phyloP scores from a whole-genome alignment of 1,140 invertebrate genomes.

The Drosophila pseudoobscura region DNA sequence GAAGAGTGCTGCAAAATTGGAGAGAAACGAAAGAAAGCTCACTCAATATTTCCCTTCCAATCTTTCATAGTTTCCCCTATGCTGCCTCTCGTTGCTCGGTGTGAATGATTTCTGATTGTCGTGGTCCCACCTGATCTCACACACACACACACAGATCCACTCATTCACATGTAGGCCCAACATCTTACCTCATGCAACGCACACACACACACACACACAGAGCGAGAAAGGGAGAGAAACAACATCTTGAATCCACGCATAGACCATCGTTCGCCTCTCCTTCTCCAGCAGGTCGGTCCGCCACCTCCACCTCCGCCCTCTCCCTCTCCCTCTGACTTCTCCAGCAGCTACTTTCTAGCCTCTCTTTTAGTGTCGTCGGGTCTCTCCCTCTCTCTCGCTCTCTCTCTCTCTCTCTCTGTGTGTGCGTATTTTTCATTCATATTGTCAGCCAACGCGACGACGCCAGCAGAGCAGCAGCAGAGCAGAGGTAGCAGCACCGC shows the following conservation, averaged over 20 bases:
- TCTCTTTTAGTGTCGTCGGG: conserved; percentile 1
- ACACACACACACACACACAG: conserved; percentile 50
- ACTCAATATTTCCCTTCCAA: not conserved
- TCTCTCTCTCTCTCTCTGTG: conserved; percentile 37
- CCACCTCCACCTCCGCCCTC: conserved; percentile 1
- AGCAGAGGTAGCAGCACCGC: conserved; percentile 11
- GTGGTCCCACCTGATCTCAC: conserved; percentile 39
- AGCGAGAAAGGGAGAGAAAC: conserved; percentile 29
- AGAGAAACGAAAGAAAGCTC: no score
- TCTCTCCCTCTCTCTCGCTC: not conserved
- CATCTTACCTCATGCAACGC: conserved; percentile 73
- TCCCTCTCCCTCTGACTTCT: not conserved
- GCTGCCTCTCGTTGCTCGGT: no score
- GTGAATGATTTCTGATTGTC: conserved; percentile 60
- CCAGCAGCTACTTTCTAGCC: conserved; percentile 51
- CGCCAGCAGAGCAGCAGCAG: conserved; percentile 19
- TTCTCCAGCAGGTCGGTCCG: not conserved
- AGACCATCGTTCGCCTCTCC: conserved; percentile 9
- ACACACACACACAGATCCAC: conserved; percentile 40
- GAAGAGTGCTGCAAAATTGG: not conserved
- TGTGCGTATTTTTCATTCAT: conserved; percentile 78
- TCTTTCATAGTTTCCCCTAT: not conserved
- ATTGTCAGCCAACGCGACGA: conserved; percentile 68
- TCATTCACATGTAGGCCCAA: conserved; percentile 43
- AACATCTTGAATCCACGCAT: conserved; percentile 66